Conservation (phyloP, 2,797 vertebrate species). For the Pelodytes ibericus region DNA sequence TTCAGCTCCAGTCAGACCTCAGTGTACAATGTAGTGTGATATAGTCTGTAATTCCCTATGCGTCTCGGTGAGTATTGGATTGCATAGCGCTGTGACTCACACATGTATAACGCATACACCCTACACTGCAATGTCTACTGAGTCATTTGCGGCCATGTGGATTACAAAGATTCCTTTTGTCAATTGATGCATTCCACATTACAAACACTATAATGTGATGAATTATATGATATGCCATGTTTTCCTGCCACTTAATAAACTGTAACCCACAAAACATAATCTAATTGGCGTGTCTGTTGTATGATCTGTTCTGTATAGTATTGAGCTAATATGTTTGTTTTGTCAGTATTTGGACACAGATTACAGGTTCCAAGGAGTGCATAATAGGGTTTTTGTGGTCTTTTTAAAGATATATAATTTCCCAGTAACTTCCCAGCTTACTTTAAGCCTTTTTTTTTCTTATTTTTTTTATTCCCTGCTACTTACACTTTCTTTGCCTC, state of each 20-base stretch:
- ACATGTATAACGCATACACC: slow-evolving; percentile 38
- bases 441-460: too few species aligned
- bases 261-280: slow-evolving; percentile 37
- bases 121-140: slow-evolving; percentile 34
- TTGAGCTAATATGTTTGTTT: not conserved
- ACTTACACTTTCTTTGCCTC: too few species aligned
- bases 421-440: too few species aligned
- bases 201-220: slow-evolving; percentile 25
- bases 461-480: too few species aligned
- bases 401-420: too few species aligned
- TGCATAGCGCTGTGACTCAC: slow-evolving; percentile 46
- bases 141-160: slow-evolving; percentile 46
- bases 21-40: slow-evolving; percentile 1
- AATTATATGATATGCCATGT: slow-evolving; percentile 28
- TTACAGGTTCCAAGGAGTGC: not conserved
- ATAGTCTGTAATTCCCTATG: slow-evolving; percentile 22
- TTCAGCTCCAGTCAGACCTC: not conserved
- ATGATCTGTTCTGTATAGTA: not conserved
- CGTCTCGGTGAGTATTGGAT: slow-evolving; percentile 47
- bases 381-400: not conserved
- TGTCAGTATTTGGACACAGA: not conserved
- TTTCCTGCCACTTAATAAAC: slow-evolving; percentile 25
- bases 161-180: slow-evolving; percentile 51
- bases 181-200: slow-evolving; percentile 30
- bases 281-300: slow-evolving; percentile 11